Percentiles rank a stretch among this genome's conserved stretches.
Conservation (phyloP, 1,140 invertebrate species). For the Drosophila lowei region DNA sequence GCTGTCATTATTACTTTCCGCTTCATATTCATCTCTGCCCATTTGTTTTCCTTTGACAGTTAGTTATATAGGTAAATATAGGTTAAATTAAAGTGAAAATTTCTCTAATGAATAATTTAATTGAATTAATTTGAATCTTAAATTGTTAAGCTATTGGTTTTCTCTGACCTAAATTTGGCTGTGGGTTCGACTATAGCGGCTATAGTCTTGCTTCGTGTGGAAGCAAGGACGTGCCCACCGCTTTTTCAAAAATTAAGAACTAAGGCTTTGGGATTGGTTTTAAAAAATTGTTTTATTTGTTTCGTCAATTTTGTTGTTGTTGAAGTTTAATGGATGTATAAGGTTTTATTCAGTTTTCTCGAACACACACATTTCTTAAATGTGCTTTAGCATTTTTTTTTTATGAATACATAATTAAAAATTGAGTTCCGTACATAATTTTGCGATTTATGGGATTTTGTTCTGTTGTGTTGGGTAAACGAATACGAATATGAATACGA, state of each 20-base stretch:
- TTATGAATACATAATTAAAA: slow-evolving; percentile 46
- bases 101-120: too few relatives aligned
- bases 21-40: too few relatives aligned
- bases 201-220: too few relatives aligned
- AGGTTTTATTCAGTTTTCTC: slow-evolving; percentile 51
- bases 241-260: slow-evolving; percentile 1
- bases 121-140: too few relatives aligned
- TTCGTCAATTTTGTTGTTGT: slow-evolving; percentile 38
- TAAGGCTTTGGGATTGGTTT: slow-evolving; percentile 11
- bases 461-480: slow-evolving; percentile 23
- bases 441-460: slow-evolving; percentile 16
- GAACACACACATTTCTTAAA: slow-evolving; percentile 38
- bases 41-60: too few relatives aligned
- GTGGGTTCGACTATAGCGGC: too few relatives aligned
- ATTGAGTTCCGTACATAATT: slow-evolving; percentile 48
- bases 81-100: too few relatives aligned
- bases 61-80: too few relatives aligned
- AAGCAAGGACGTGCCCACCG: neutral
- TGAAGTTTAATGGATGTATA: slow-evolving; percentile 55
- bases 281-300: slow-evolving; percentile 52
- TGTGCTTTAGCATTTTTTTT: slow-evolving; percentile 27
- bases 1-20: too few relatives aligned
- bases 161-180: too few relatives aligned
- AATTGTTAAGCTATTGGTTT: too few relatives aligned
- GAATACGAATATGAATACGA: slow-evolving; percentile 17